Conservation (phyloP, 2,797 vertebrate species). For the Gymnothorax reevesii region DNA sequence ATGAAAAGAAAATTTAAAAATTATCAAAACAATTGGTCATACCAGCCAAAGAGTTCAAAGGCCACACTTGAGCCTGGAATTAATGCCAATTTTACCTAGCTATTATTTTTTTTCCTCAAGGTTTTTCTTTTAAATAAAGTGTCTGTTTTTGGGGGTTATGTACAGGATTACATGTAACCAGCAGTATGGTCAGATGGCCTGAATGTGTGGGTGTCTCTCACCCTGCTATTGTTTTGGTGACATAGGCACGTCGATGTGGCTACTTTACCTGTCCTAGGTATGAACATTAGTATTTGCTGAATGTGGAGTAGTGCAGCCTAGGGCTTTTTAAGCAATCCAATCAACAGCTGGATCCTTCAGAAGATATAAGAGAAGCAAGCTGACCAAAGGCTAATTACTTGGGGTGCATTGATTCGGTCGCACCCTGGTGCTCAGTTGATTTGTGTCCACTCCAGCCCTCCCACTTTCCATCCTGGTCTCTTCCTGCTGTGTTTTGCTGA, state of each 20-base stretch:
- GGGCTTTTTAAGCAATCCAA: not conserved
- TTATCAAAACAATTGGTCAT: constrained; percentile 56
- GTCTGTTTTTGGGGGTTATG: too few species aligned
- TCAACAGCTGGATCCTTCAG: not conserved
- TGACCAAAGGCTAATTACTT: not conserved
- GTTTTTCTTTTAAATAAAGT: constrained; percentile 40
- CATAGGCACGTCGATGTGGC: constrained; percentile 26
- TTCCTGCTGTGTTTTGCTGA: not conserved
- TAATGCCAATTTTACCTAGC: constrained; percentile 57
- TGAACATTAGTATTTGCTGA: not conserved
- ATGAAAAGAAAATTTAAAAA: constrained; percentile 42
- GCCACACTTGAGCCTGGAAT: constrained; percentile 62
- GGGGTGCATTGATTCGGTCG: not conserved
- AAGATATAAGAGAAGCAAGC: not conserved
- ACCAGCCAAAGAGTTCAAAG: constrained; percentile 76
- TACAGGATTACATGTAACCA: constrained; percentile 46
- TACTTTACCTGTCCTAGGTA: constrained; percentile 40
- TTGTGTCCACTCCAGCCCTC: not conserved
- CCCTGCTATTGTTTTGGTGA: constrained; percentile 43
- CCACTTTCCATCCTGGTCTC: not conserved
- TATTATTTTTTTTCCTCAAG: constrained; percentile 44
- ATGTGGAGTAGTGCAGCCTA: not conserved
- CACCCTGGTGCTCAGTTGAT: not conserved
- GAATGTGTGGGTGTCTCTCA: constrained; percentile 61
- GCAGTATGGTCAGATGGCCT: constrained; percentile 56